phyloP scores from a whole-genome alignment of 2,113 vertebrate species.

The Solea solea region DNA sequence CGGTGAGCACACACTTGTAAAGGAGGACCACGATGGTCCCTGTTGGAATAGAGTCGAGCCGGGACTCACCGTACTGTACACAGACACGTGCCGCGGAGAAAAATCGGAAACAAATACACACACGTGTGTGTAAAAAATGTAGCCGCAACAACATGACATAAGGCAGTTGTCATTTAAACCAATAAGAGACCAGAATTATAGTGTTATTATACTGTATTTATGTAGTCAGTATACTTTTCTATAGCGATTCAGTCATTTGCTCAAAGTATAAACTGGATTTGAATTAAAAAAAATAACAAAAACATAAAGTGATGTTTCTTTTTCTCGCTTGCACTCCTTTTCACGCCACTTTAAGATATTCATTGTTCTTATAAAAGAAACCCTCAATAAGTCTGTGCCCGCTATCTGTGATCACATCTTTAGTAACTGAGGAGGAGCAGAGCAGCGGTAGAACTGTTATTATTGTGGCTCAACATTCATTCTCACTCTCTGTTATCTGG shows the following conservation, averaged over 20 bases:
- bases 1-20: neutral
- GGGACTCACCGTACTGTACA: conserved; percentile 9
- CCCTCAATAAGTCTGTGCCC: neutral
- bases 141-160: conserved; percentile 39
- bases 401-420: too few species aligned
- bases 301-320: neutral
- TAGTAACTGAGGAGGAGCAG: too few species aligned
- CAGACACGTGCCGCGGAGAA: conserved; percentile 25
- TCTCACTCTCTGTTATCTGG: too few species aligned
- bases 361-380: conserved; percentile 11
- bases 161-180: conserved; percentile 11
- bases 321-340: neutral
- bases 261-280: neutral
- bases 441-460: too few species aligned
- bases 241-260: neutral
- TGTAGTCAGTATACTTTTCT: neutral
- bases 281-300: neutral
- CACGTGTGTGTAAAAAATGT: conserved; percentile 27
- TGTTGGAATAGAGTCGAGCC: too few species aligned
- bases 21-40: neutral
- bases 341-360: neutral
- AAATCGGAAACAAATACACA: conserved; percentile 17
- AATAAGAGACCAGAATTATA: conserved; percentile 1
- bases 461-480: too few species aligned
- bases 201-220: conserved; percentile 1